Evolutionary conservation across 2,113 vertebrate genomes (phyloP), one percentile per base, ranked within the genome.

Genomic region (Melanocharis versteri): DNA sequence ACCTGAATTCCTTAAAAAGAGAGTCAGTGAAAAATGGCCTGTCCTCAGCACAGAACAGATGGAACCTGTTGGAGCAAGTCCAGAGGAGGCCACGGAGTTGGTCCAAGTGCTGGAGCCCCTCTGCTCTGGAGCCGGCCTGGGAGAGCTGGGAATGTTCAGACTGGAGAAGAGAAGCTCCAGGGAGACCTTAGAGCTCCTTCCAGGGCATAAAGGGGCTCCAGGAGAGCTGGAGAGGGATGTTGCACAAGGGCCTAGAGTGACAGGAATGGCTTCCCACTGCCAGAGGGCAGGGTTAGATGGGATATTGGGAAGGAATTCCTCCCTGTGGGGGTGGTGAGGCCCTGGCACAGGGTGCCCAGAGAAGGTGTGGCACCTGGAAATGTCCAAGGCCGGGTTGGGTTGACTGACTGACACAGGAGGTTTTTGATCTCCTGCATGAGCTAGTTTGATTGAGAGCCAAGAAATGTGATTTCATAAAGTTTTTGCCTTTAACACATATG

Each of bases 281-380:
- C 62, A 61, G 47, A n/a, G 33, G 28, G 33, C 15, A 30, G 73
- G 10, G 4, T n/a, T 33, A 3, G n/a, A 20, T 39, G 56, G n/a
- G n/a, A 47, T 48, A 6, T 12, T 35, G 30, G 30, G 30, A 48
- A 64, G 56, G 8, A 64, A 6, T n/a, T 35, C 7, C 10, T 72
- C 20, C 3, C 0, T 37, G 22, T 11, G 66, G 5, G 7, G 20
- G 16, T 40, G 65, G 10, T 0, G 0, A 42, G 26, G 24, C 21
- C 13, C 48, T 71, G 85, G 75, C 66, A 42, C 48, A 44, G 56
- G n/a, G 0, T 42, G 24, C 35, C 31, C 86, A 42, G 66, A 33
- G 76, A 4, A 47, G 26, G 30, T 47, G 62, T 31, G 26, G 19
- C 57, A 44, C 44, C 44, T 79, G 73, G 24, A 5, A 23, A 11